Percentiles rank a stretch among this genome's conserved stretches.
These are phyloP conservation scores for Zaprionus gabonicus DNA, from an alignment of 1,140 invertebrate genomes.

Conservation along the genomic window DNA sequence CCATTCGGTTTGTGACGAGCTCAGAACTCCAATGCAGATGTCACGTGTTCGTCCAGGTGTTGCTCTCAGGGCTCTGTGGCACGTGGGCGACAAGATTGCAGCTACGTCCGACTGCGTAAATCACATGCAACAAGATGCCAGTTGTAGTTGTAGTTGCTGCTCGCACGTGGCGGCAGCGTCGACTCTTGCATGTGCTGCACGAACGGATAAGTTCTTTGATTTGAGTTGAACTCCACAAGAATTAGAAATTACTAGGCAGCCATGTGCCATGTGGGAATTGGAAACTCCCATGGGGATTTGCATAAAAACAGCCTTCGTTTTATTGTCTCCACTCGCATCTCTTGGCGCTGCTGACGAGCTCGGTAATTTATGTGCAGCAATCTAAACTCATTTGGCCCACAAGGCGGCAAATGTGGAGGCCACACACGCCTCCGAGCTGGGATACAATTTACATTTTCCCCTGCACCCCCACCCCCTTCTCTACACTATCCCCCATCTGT, in stretches of 20 bases:
- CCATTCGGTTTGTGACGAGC: slow-evolving; percentile 47
- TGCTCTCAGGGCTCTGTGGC: slow-evolving; percentile 19
- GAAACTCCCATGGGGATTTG: neutral
- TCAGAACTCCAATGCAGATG: slow-evolving; percentile 32
- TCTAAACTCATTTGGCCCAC: slow-evolving; percentile 71
- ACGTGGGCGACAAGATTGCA: slow-evolving; percentile 54
- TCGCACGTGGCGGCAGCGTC: neutral
- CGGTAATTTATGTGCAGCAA: slow-evolving; percentile 72
- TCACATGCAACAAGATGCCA: slow-evolving; percentile 32
- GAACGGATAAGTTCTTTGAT: neutral
- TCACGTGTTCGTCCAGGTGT: slow-evolving; percentile 24
- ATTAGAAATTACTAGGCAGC: neutral
- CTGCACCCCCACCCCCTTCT: slow-evolving; percentile 28
- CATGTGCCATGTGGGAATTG: neutral
- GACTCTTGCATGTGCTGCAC: neutral
- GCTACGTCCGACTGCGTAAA: slow-evolving; percentile 43
- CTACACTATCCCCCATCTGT: slow-evolving; percentile 12
- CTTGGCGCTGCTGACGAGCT: slow-evolving; percentile 1
- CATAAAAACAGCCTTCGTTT: neutral
- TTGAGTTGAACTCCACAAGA: neutral
- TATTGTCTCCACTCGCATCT: neutral
- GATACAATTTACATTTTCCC: slow-evolving; percentile 32
- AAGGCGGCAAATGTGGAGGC: slow-evolving; percentile 60
- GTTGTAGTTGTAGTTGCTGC: neutral
- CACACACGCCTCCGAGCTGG: slow-evolving; percentile 11